Conservation (phyloP, 2,888 invertebrate species). For the Dexiosoma caninum region DNA sequence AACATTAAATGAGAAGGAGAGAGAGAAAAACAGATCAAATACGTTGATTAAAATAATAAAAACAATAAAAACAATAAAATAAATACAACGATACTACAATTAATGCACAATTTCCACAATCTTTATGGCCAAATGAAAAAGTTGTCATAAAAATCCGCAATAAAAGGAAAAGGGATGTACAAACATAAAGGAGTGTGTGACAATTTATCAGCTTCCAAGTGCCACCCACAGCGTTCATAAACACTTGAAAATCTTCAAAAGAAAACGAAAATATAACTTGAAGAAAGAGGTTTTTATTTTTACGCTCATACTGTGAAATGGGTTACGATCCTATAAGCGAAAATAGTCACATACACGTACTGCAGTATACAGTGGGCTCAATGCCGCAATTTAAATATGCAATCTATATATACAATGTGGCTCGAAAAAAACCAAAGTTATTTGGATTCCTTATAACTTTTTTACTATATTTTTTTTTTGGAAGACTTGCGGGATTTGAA, state of each 20-base stretch:
- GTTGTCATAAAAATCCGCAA: slow-evolving; percentile 46
- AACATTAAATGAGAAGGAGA: not conserved
- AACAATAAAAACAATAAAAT: slow-evolving; percentile 56
- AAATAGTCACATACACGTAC: not conserved
- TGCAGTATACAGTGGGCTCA: not conserved
- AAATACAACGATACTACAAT: slow-evolving; percentile 47
- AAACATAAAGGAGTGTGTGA: not conserved
- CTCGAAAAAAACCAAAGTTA: no score
- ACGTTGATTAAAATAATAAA: slow-evolving; percentile 40
- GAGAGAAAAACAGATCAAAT: slow-evolving; percentile 1
- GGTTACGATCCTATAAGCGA: not conserved
- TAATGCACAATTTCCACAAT: slow-evolving; percentile 53
- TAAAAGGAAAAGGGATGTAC: slow-evolving; percentile 41
- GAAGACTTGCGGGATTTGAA: no score
- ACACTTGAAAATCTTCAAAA: slow-evolving; percentile 20
- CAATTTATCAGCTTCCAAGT: slow-evolving; percentile 25
- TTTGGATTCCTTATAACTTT: no score
- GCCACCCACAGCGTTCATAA: slow-evolving; percentile 54
- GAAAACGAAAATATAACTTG: not conserved
- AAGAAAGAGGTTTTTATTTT: slow-evolving; percentile 29
- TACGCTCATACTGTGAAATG: not conserved
- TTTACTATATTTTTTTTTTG: no score
- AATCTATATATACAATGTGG: no score
- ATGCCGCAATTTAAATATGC: not conserved
- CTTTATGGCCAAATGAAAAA: slow-evolving; percentile 54